These are phyloP conservation scores for Vicugna pacos DNA, from an alignment of 2,113 vertebrate genomes.

Conservation along the genomic window DNA sequence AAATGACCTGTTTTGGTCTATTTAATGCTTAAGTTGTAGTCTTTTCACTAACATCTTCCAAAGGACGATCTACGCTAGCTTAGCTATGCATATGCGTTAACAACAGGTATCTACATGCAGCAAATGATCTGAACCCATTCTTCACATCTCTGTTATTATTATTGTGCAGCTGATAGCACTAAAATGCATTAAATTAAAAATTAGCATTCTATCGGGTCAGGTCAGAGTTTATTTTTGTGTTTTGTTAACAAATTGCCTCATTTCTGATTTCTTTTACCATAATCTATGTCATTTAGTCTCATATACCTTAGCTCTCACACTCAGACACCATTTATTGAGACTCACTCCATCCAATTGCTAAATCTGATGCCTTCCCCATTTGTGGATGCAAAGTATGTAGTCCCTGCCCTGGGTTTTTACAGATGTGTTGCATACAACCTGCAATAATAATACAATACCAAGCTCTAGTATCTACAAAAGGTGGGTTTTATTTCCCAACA, in stretches of 20 bases:
- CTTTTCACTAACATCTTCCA: not conserved
- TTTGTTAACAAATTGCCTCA: not conserved
- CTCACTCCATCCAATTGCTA: not conserved
- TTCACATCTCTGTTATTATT: not conserved
- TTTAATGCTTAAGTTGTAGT: not conserved
- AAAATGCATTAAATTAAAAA: not conserved
- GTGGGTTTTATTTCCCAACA: not conserved
- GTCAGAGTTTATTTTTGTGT: not conserved
- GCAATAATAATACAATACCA: not conserved
- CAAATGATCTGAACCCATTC: not conserved
- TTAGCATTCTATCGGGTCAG: not conserved
- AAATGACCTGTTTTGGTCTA: fast-evolving
- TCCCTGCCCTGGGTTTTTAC: not conserved
- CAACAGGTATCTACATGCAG: not conserved
- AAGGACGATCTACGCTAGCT: not conserved
- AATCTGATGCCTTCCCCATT: not conserved
- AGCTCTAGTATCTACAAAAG: not conserved
- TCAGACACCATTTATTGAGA: not conserved
- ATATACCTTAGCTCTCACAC: not conserved
- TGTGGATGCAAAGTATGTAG: not conserved
- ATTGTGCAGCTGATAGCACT: not conserved
- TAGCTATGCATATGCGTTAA: not conserved
- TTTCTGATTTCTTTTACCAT: slow-evolving; percentile 1
- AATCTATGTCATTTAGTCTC: not conserved
- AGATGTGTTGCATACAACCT: not conserved